Evolutionary conservation across 1,140 invertebrate species (phyloP), one percentile per base, ranked within the genome.

Genomic region (Drosophila jambulina): DNA sequence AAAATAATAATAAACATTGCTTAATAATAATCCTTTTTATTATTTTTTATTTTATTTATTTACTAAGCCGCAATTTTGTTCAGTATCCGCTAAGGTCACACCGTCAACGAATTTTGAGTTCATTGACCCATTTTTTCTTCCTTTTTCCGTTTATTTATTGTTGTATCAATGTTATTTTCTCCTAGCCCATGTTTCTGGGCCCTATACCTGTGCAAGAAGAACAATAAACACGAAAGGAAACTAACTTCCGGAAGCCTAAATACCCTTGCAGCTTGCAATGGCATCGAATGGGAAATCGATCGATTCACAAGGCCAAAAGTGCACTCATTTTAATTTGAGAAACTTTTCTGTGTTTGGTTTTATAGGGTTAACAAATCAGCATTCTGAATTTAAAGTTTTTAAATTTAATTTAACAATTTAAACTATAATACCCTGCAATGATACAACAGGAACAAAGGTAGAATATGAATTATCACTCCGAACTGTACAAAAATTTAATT

Each of bases 131-230:
- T 32, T 43, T 48, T 36, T 46, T 19, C 9, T 10, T 54, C 46
- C 42, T 25, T 38, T 48, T 38, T 57, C 25, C 25, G 36, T 77
- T 72, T 84, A 80, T 82, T 84, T 84, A 58, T 84, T 84, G 58
- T 71, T 69, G 46, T 49, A 43, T 32, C 38, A 56, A 54, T 54
- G 51, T 17, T 59, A 57, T 62, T 46, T 65, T 38, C 61, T 64
- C 25, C 60, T 80, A 61, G 19, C 19, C 34, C 51, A 76, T 48
- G 70, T 70, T 56, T 48, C 32, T 53, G 61, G 64, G 38, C 61
- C 65, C 67, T 83, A 51, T 83, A 79, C 12, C 32, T 34, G 40
- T 15, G 32, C 51, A 49, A 38, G 36, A 60, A 57, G 10, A 70
- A 46, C 17, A 62, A 49, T 43, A 62, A 80, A 57, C 40, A 40